Evolutionary conservation across 1,140 invertebrate genomes (phyloP), one percentile per base, ranked within the genome.

Genomic region (Laodelphax striatellus): DNA sequence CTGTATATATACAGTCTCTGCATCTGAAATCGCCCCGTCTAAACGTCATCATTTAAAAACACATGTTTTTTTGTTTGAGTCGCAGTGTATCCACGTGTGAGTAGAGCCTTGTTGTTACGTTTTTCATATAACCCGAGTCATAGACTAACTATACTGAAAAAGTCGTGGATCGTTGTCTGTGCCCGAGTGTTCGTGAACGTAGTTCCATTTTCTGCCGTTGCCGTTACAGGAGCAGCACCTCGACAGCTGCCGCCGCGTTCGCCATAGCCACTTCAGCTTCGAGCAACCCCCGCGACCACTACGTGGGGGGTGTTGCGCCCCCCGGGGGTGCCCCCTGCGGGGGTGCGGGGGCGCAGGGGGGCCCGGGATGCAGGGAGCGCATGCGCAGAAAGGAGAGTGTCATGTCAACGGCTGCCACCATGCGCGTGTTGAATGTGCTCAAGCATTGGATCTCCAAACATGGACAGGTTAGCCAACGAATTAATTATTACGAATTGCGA

Each of bases 231-330:
- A 92, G 88, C 68, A 94, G 91, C 71, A 93, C 88, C 11, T 90
- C 92, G 1, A 88, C 86, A 21, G 92, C 92, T 14, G 90, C 92
- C 13, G 85, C 86, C 16, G 93, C 93, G 1, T 96, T 95, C 75
- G 93, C 93, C 6, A 91, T 91, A 10, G 92, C 92, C 1, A 94
- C 91, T 0, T 92, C 90, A 9, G 92, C 87, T 0, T 90, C 87
- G 0, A 89, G 86, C 55, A 92, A 90, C 69, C 87, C 88, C 1
- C 74, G 85, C 0, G 83, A 86, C 69, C 72, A 75, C 38, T 70
- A 31, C 24, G 57, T 65, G 55, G 61, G 57, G 55, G 61, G 57
- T 46, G 58, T 55, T 8, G 71, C 71, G 19, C 61, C 59, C 8
- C 63, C 67, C 41, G 16, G 50, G 46, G 58, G 31, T 16, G 52